Evolutionary conservation across 2,797 vertebrate species (phyloP).

Genomic region (Adrianichthys oophorus): DNA sequence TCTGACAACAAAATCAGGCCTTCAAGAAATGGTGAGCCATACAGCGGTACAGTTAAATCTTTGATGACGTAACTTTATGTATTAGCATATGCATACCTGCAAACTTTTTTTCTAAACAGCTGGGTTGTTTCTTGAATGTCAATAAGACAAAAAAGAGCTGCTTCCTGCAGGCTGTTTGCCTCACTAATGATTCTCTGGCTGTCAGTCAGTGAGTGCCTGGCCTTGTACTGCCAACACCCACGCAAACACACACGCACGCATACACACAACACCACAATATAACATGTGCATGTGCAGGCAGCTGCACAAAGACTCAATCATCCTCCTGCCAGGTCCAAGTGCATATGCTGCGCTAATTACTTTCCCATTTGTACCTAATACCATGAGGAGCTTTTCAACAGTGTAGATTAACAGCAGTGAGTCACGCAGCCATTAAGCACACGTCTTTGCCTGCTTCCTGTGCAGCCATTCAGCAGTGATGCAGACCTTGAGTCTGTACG

Average conservation of each 20-base stretch:
- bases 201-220: slow-evolving; percentile 47
- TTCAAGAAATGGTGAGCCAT: slow-evolving; percentile 10
- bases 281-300: slow-evolving; percentile 6
- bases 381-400: slow-evolving; percentile 39
- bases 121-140: slow-evolving; percentile 3
- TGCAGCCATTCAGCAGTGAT: slow-evolving; percentile 12
- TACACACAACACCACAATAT: slow-evolving; percentile 4
- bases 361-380: slow-evolving; percentile 45
- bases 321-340: slow-evolving; percentile 34
- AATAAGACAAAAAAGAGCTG: slow-evolving; percentile 5
- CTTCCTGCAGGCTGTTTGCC: slow-evolving; percentile 16
- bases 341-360: slow-evolving; percentile 52
- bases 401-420: slow-evolving; percentile 29
- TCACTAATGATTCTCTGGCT: slow-evolving; percentile 21
- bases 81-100: slow-evolving; percentile 1
- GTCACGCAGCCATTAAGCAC: slow-evolving; percentile 19
- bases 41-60: slow-evolving; percentile 9
- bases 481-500: slow-evolving; percentile 9
- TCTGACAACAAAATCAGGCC: background rate
- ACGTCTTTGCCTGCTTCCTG: slow-evolving; percentile 5
- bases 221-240: slow-evolving; percentile 30
- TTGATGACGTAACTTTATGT: background rate
- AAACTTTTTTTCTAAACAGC: slow-evolving; percentile 5
- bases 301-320: slow-evolving; percentile 28
- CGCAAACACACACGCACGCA: background rate